These are phyloP conservation scores for Dynastes hyllus DNA, from an alignment of 2,888 invertebrate genomes.

Conservation along the genomic window DNA sequence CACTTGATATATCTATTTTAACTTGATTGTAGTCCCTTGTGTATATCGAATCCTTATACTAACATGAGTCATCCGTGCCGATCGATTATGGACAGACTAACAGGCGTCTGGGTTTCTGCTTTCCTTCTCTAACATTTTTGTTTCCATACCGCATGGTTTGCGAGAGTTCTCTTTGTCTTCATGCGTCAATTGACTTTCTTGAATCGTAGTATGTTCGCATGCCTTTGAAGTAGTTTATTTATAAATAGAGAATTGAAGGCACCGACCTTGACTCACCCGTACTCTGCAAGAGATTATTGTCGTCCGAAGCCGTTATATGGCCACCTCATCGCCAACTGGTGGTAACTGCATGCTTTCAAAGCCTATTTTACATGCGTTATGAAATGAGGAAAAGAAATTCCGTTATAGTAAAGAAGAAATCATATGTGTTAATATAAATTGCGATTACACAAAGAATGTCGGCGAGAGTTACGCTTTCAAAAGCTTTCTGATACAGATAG, in stretches of 20 bases:
- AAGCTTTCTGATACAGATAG: too few species aligned
- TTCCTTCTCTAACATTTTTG: conserved; percentile 1
- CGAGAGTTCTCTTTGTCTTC: conserved; percentile 7
- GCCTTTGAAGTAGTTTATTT: conserved; percentile 14
- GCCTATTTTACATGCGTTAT: too few species aligned
- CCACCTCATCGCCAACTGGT: too few species aligned
- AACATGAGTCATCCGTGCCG: conserved; percentile 27
- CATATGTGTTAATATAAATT: not conserved
- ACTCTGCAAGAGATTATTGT: not conserved
- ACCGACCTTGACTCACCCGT: conserved; percentile 19
- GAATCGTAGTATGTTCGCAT: not conserved
- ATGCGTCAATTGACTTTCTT: conserved; percentile 16
- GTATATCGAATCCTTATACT: conserved; percentile 11
- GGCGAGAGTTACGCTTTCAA: conserved; percentile 18
- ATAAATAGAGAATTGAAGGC: conserved; percentile 15
- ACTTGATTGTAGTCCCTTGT: not conserved
- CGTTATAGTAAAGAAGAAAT: not conserved
- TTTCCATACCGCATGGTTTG: not conserved
- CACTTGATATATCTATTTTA: not conserved
- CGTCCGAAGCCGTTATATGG: not conserved
- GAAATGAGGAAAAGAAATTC: too few species aligned
- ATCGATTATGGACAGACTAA: conserved; percentile 40
- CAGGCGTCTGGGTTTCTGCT: conserved; percentile 25
- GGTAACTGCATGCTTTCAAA: too few species aligned
- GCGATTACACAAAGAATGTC: conserved; percentile 3